Percentiles rank a stretch among this genome's conserved stretches.
These are phyloP conservation scores for Echeneis naucrates DNA, from an alignment of 2,797 vertebrate genomes.

Conservation along the genomic window DNA sequence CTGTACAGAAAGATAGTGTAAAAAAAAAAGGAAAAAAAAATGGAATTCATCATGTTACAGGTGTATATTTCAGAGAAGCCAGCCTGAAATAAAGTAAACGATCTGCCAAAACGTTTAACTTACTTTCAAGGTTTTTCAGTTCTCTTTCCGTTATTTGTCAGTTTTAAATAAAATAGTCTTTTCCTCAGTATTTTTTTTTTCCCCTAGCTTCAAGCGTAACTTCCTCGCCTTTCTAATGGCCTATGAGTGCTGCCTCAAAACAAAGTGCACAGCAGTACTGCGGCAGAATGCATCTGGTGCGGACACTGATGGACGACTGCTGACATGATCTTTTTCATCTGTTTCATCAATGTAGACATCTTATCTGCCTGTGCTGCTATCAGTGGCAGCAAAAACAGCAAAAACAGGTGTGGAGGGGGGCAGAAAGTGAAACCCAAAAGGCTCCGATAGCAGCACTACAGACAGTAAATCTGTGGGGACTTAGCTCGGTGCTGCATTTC, in stretches of 20 bases:
- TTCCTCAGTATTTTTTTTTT: not conserved
- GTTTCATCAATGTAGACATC: not conserved
- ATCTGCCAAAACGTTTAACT: not conserved
- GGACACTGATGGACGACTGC: not conserved
- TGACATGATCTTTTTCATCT: not conserved
- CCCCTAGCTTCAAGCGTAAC: not conserved
- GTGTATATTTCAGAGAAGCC: too few relatives aligned
- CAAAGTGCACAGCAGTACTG: not conserved
- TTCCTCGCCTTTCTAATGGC: not conserved
- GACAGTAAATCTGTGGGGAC: not conserved
- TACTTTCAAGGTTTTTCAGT: not conserved
- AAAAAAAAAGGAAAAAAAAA: too few relatives aligned
- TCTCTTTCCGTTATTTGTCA: too few relatives aligned
- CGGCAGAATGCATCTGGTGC: not conserved
- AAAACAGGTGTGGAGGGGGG: not conserved
- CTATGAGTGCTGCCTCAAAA: slow-evolving; percentile 2
- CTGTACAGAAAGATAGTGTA: too few relatives aligned
- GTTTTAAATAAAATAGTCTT: not conserved
- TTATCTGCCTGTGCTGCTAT: not conserved
- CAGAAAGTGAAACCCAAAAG: not conserved
- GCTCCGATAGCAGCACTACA: not conserved
- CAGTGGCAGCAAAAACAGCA: not conserved
- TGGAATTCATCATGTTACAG: too few relatives aligned
- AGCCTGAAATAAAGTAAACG: too few relatives aligned
- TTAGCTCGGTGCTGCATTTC: not conserved